Evolutionary conservation across 1,140 invertebrate genomes (phyloP).

Genomic region (Drosophila varians): DNA sequence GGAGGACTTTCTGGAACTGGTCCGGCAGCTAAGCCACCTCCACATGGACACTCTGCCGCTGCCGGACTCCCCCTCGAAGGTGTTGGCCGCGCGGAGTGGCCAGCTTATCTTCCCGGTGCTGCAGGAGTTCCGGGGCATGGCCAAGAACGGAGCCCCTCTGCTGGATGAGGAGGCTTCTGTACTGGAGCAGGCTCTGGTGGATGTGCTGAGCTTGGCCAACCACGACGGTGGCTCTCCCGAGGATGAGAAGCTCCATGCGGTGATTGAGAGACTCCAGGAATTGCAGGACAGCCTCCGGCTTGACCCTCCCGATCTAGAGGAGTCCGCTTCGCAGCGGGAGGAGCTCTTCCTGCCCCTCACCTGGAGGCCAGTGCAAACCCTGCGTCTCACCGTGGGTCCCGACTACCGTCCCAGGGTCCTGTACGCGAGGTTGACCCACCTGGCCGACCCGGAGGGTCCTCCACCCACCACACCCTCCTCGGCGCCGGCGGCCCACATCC

Average conservation of each 20-base stretch:
- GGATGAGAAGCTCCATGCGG: slow-evolving; percentile 43
- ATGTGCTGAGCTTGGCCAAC: slow-evolving; percentile 61
- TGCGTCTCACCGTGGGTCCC: slow-evolving; percentile 50
- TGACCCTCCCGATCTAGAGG: not conserved
- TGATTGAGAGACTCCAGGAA: slow-evolving; percentile 55
- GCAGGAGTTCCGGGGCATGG: slow-evolving; percentile 35
- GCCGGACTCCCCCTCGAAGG: slow-evolving; percentile 60
- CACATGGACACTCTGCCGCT: slow-evolving; percentile 40
- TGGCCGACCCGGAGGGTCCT: not conserved
- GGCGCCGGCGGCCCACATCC: slow-evolving; percentile 51
- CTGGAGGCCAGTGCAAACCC: slow-evolving; percentile 39
- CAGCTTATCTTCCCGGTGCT: slow-evolving; percentile 65
- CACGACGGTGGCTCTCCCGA: not conserved
- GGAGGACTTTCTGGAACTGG: slow-evolving; percentile 61
- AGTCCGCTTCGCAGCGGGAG: not conserved
- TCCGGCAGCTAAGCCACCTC: slow-evolving; percentile 28
- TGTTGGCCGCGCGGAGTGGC: slow-evolving; percentile 60
- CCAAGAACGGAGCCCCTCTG: not conserved
- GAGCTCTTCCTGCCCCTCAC: slow-evolving; percentile 4
- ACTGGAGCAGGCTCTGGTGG: slow-evolving; percentile 45
- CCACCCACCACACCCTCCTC: slow-evolving; percentile 43
- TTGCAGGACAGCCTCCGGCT: slow-evolving; percentile 35
- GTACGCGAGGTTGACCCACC: slow-evolving; percentile 53
- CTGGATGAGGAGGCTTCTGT: not conserved
- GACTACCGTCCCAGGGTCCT: slow-evolving; percentile 16